Evolutionary conservation across 1,140 invertebrate genomes (phyloP), one percentile per base, ranked within the genome.

Genomic region (Drosophila serrata): DNA sequence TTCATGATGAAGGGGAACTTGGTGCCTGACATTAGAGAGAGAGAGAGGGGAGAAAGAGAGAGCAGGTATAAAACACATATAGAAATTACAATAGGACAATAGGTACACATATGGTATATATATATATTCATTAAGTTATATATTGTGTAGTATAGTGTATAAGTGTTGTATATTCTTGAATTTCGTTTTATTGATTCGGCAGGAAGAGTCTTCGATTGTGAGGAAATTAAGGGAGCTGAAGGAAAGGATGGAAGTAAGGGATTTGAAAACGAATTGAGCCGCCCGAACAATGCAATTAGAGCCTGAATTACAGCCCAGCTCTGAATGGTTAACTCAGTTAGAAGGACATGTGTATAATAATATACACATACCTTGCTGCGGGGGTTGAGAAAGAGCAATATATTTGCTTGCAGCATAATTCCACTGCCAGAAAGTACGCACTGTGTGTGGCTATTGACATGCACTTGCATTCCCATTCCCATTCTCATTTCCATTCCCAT

Each of bases 1-100:
- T 99, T 99, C 96, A 99, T 97, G 82, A 98, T 97, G 94, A 98
- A 99, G 65, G 98, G 98, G 93, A 98, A 98, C 94, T 99, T 99
- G 64, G 97, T 97, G 93, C 96, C 98, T 98, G 94, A 94, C 15
- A 95, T 2, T 24, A 4, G 24, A 24, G 24, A 24, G 24, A 24
- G 94, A 35, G 46, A 39, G 7, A 43, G 9, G 27, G 57, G 9
- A 46, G 51, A n/a, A n/a, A 35, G 45, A 58, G 40, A 37, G 42
- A 59, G 42, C 12, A 43, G n/a, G 42, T 15, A 51, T 46, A 75
- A 68, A 63, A 64, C 9, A n/a, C n/a, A n/a, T n/a, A n/a, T n/a
- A n/a, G n/a, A n/a, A n/a, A n/a, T n/a, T n/a, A n/a, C n/a, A n/a
- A n/a, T n/a, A n/a, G n/a, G n/a, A n/a, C 68, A 68, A 64, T 60